Evolutionary conservation across 2,113 vertebrate species (phyloP).

Genomic region (Arvicanthis niloticus): DNA sequence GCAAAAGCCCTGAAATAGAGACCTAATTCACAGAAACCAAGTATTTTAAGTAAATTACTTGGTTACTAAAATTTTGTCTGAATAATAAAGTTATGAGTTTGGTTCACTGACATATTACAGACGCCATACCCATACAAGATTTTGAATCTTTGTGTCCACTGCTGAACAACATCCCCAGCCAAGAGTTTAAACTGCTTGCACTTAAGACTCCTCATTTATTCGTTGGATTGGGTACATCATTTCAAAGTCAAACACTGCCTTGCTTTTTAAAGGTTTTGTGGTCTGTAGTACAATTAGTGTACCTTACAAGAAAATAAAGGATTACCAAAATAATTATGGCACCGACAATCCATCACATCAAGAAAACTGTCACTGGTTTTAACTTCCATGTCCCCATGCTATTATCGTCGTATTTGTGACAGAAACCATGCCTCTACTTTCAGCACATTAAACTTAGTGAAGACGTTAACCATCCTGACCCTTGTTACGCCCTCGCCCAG

Average conservation of each 20-base stretch:
- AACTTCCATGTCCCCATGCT: not conserved
- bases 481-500: not conserved
- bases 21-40: not conserved
- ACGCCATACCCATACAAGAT: not conserved
- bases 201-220: not conserved
- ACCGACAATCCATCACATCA: not conserved
- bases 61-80: not conserved
- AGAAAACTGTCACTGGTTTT: not conserved
- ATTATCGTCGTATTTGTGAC: not conserved
- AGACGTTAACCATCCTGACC: not conserved
- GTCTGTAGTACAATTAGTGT: not conserved
- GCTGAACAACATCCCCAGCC: not conserved
- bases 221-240: not conserved
- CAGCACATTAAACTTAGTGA: not conserved
- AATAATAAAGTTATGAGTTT: conserved; percentile 46
- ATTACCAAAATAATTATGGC: not conserved
- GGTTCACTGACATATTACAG: not conserved
- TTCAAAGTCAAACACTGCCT: conserved; percentile 44
- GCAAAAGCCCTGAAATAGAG: conserved; percentile 35
- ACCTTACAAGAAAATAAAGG: not conserved
- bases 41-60: not conserved
- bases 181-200: not conserved
- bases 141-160: not conserved
- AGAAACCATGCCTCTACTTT: not conserved
- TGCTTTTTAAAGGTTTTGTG: not conserved